Percentiles rank a stretch among this genome's conserved stretches.
Conservation (phyloP, 2,888 invertebrate species). For the Brenthis hecate region DNA sequence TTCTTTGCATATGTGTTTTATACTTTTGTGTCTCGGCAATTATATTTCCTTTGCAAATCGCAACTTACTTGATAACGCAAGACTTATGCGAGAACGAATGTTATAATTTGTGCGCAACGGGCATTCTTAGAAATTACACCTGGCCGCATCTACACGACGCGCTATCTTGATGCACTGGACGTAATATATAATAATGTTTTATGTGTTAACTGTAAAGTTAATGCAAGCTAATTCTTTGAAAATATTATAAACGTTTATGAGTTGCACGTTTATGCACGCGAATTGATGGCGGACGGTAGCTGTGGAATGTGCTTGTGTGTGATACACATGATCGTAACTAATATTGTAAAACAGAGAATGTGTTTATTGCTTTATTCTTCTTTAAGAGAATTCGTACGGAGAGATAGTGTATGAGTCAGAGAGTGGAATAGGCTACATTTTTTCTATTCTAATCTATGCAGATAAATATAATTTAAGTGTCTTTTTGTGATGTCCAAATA, state of each 20-base stretch:
- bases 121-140: constrained; percentile 30
- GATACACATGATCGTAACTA: too few relatives aligned
- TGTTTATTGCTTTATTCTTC: too few relatives aligned
- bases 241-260: not conserved
- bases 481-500: too few relatives aligned
- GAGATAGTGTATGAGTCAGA: too few relatives aligned
- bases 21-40: constrained; percentile 12
- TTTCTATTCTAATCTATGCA: too few relatives aligned
- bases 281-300: not conserved
- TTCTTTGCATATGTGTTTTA: not conserved
- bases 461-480: too few relatives aligned
- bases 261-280: not conserved
- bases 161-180: constrained; percentile 11
- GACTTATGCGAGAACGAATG: constrained; percentile 27
- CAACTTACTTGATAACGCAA: constrained; percentile 31
- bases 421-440: too few relatives aligned
- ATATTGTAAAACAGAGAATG: too few relatives aligned
- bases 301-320: too few relatives aligned
- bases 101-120: constrained; percentile 29
- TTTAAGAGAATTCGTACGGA: too few relatives aligned
- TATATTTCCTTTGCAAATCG: constrained; percentile 22
- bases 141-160: constrained; percentile 5
- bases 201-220: constrained; percentile 7
- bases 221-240: not conserved
- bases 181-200: constrained; percentile 17